Evolutionary conservation across 1,140 invertebrate genomes (phyloP), one percentile per base, ranked within the genome.

Genomic region (Coelopa frigida): DNA sequence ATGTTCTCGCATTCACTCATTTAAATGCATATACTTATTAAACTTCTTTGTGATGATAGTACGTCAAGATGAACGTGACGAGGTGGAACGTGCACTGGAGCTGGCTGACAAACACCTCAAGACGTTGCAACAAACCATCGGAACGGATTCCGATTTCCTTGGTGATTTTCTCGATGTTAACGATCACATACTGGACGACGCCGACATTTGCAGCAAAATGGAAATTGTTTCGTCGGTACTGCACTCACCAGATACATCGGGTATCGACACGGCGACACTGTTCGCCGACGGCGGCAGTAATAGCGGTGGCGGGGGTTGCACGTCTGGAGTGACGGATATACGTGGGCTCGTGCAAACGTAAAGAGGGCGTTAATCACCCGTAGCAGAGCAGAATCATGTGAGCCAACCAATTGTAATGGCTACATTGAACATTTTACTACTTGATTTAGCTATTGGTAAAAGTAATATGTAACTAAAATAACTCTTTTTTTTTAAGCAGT

Each of bases 1-100:
- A 14, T 39, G 18, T 7, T 7, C 37, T 10, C 6, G 8, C 12
- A 39, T 22, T n/a, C 8, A 39, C 6, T 22, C 20, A 39, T 8
- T 7, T 6, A 39, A 39, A 18, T 7, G 35, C 7, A 36, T 36
- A 36, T 11, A 11, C 7, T 35, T 44, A 10, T 14, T 6, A 27
- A 15, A 31, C 7, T 29, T 29, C 7, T 29, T 29, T 29, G 27
- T 29, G 27, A 7, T 44, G 22, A 44, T 54, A 83, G 82, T 82
- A 68, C 82, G 83, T 23, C 79, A 83, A 55, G 86, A 86, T 58
- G 87, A 90, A 63, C 83, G 84, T 26, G 87, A 89, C 54, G 87
- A 89, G 62, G 68, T 90, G 53, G 86, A 89, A 65, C 78, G 87
- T 37, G 87, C 86, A 7, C 67, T 91, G 33, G 87, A 89, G 54